A percentile compares a stretch with the other conserved stretches of the same genome.
Evolutionary conservation across 2,113 vertebrate genomes (phyloP).

Genomic region (Neotoma lepida): DNA sequence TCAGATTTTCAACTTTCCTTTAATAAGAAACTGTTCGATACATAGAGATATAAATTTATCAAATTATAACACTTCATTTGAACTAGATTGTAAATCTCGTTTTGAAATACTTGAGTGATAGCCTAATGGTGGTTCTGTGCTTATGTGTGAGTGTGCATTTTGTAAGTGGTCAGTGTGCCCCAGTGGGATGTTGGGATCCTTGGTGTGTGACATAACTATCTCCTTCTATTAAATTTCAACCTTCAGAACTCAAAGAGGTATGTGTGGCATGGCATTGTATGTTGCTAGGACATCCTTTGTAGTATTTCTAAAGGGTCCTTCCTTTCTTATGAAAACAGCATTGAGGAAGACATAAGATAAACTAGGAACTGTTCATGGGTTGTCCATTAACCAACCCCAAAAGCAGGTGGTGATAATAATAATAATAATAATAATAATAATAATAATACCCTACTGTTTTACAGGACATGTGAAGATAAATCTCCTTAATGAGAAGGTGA

Average conservation of each 20-base stretch:
- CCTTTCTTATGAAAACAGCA: neutral
- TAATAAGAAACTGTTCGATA: constrained; percentile 72
- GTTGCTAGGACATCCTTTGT: neutral
- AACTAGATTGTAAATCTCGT: constrained; percentile 40
- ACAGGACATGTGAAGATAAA: neutral
- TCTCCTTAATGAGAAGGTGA: neutral
- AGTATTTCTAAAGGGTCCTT: neutral
- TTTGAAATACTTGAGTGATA: constrained; percentile 46
- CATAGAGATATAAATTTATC: constrained; percentile 64
- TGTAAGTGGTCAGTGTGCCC: neutral
- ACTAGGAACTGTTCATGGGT: too few species aligned
- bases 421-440: neutral
- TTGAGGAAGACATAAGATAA: neutral
- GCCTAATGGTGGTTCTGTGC: neutral
- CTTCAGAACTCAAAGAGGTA: neutral
- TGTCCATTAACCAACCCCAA: neutral
- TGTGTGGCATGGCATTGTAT: neutral
- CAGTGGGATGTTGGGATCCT: neutral
- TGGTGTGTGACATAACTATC: neutral
- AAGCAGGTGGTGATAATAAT: neutral
- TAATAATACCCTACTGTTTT: neutral
- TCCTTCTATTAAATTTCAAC: constrained; percentile 2
- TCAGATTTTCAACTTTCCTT: constrained; percentile 66
- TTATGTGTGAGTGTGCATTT: neutral
- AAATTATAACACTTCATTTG: constrained; percentile 60